Evolutionary conservation across 2,797 vertebrate genomes (phyloP), one percentile per base, ranked within the genome.

Genomic region (Spheniscus humboldti): DNA sequence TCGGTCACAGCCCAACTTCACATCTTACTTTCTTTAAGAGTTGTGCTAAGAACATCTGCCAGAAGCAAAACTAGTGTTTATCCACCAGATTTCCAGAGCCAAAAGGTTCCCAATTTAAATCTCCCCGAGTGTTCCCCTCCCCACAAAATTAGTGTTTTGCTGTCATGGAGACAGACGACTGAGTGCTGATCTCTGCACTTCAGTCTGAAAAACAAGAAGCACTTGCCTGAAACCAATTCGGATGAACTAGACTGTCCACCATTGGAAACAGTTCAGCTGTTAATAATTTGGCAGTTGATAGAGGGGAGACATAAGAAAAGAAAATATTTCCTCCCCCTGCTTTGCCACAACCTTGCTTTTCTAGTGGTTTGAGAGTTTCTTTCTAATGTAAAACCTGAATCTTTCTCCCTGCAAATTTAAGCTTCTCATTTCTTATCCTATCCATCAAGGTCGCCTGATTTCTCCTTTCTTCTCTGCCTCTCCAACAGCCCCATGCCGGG

Each of bases 141-240:
- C 60, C 62, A 82, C 50, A 89, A 71, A 96, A 93, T 83, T 18
- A 89, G 50, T 71, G 37, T 55, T 95, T 91, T 93, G 86, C 86
- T 93, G 90, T 91, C 84, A 87, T 84, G 90, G 78, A 96, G 90
- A 94, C 41, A 90, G 72, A 86, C 2, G 7, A 35, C 39, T 73
- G 50, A 87, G 64, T 4, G n/a, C 62, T 57, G 69, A 82, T 87
- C 71, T 82, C 73, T 81, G 47, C 73, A 71, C 57, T 91, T 85
- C 27, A 41, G 33, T 96, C 64, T 90, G 90, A 92, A 91, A 93
- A 92, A 72, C 41, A 74, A 82, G 74, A 71, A 79, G 33, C 19
- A 27, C 41, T 93, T 83, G 48, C 84, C 77, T 86, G 60, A 93
- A 94, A 93, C 24, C 72, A 90, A 18, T 77, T 68, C 2, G 0